Evolutionary conservation across 2,797 vertebrate genomes (phyloP), one percentile per base, ranked within the genome.

Genomic region (Tauraco hartlaubi): DNA sequence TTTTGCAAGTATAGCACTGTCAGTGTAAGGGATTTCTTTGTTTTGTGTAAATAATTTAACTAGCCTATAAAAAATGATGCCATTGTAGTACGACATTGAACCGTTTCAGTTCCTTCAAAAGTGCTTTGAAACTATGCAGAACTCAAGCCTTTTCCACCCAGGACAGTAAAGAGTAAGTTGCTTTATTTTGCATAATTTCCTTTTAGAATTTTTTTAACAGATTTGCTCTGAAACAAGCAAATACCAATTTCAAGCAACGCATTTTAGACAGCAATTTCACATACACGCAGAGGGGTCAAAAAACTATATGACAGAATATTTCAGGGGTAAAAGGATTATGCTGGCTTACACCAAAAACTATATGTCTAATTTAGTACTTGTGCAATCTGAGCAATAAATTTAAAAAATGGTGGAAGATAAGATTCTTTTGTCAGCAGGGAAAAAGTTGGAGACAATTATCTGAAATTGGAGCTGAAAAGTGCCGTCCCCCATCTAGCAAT

Each of bases 251-350:
- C 56, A 80, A 88, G 41, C 11, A 90, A 35, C 71, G 49, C 6
- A 28, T 77, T 92, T 88, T 61, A 91, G 33, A 68, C 28, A 83
- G 67, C 12, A 64, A 61, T 90, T 91, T 73, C 48, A 69, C 31
- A 74, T 49, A 63, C 31, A 46, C 37, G 51, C 0, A 82, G n/a
- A 39, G 44, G 12, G 1, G 56, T 88, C 76, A 90, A 74, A 94
- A 61, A 20, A 46, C 64, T 77, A 10, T 9, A 11, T 9, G 85
- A 77, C 12, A 85, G 54, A 90, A 75, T 4, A 5, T 62, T 68
- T 83, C 37, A 7, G 9, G 46, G 58, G 52, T 83, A 80, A 94
- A 94, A 71, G 72, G 87, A 83, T 85, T 95, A 92, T 69, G 25
- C 15, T 87, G 61, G 44, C 41, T 94, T 83, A 77, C 37, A 83